A percentile compares a stretch with the other conserved stretches of the same genome.
Evolutionary conservation across 2,797 vertebrate species (phyloP).

Genomic region (Pangasius macronema): DNA sequence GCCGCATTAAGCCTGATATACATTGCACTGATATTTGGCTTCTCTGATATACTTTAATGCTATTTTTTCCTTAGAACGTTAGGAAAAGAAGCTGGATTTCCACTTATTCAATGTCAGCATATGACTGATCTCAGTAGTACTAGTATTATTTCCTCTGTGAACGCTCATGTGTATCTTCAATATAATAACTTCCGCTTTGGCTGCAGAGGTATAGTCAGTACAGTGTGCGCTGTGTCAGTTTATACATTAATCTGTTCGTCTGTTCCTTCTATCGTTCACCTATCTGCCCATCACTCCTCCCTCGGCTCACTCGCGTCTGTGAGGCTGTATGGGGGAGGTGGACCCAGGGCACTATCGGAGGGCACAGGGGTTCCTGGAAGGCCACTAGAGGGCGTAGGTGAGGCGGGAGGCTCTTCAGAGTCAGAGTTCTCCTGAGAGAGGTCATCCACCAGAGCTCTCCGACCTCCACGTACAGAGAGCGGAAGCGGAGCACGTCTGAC

Average conservation of each 20-base stretch:
- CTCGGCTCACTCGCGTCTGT: slow-evolving; percentile 73
- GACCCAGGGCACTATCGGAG: slow-evolving; percentile 63
- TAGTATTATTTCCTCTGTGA: slow-evolving; percentile 36
- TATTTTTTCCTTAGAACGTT: slow-evolving; percentile 48
- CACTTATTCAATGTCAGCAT: slow-evolving; percentile 45
- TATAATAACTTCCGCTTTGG: slow-evolving; percentile 21
- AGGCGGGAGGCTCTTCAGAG: slow-evolving; percentile 80
- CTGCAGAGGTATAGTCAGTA: slow-evolving; percentile 53
- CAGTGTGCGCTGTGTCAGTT: slow-evolving; percentile 18
- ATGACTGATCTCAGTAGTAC: slow-evolving; percentile 42
- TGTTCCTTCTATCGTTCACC: not conserved
- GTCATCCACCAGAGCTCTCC: slow-evolving; percentile 85
- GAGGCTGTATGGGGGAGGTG: slow-evolving; percentile 73
- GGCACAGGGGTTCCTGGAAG: slow-evolving; percentile 73
- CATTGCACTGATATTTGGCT: slow-evolving; percentile 47
- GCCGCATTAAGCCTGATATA: slow-evolving; percentile 61
- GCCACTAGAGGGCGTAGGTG: slow-evolving; percentile 75
- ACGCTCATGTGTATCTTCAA: slow-evolving; percentile 37
- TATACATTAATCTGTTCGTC: slow-evolving; percentile 5
- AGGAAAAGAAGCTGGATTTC: slow-evolving; percentile 56
- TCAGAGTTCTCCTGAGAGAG: slow-evolving; percentile 86
- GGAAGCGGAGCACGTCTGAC: slow-evolving; percentile 76
- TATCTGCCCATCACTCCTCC: slow-evolving; percentile 41
- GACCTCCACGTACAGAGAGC: slow-evolving; percentile 75
- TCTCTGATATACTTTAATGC: slow-evolving; percentile 54